These are phyloP conservation scores for Papilio dardanus DNA, from an alignment of 1,140 invertebrate genomes.

Conservation along the genomic window DNA sequence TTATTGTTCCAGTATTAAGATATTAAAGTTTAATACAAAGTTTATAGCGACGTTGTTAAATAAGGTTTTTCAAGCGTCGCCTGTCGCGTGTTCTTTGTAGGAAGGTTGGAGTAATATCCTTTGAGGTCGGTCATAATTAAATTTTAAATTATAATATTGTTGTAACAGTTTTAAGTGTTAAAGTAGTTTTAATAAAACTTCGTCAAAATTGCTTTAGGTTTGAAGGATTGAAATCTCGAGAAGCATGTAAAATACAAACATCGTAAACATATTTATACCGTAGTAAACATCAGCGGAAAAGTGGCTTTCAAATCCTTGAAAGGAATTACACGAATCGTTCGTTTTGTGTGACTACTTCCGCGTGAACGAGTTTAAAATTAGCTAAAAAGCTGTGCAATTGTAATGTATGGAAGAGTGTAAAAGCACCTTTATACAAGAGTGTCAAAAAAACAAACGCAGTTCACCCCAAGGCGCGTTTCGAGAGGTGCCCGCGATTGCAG, in stretches of 20 bases:
- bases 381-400: slow-evolving; percentile 30
- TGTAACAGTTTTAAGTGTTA: not conserved
- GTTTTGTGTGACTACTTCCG: not conserved
- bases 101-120: slow-evolving; percentile 8
- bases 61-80: slow-evolving; percentile 17
- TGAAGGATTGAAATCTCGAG: not conserved
- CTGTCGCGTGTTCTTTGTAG: slow-evolving; percentile 6
- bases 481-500: slow-evolving; percentile 20
- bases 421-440: slow-evolving; percentile 31
- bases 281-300: not conserved
- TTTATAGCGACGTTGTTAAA: slow-evolving; percentile 21
- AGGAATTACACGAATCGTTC: not conserved
- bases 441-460: slow-evolving; percentile 36
- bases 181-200: not conserved
- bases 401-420: slow-evolving; percentile 26
- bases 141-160: not conserved
- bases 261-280: not conserved
- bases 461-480: slow-evolving; percentile 30
- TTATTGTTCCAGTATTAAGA: slow-evolving; percentile 33
- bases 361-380: slow-evolving; percentile 5
- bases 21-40: slow-evolving; percentile 37
- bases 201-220: not conserved
- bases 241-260: not conserved
- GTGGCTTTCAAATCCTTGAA: not conserved
- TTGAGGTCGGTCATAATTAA: slow-evolving; percentile 13